Evolutionary conservation across 2,888 invertebrate genomes (phyloP).

Genomic region (Acanthosoma haemorrhoidale): DNA sequence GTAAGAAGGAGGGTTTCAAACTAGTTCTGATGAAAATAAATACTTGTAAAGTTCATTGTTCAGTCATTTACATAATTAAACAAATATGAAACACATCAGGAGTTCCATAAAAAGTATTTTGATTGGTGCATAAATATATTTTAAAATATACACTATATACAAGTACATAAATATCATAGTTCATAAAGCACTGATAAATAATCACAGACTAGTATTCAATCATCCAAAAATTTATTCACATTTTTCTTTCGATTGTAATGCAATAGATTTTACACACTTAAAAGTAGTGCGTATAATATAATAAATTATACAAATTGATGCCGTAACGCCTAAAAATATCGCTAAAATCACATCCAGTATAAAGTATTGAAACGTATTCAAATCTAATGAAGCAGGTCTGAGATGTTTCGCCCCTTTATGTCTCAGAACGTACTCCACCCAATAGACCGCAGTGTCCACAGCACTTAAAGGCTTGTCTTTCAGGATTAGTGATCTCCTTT

Average conservation of each 20-base stretch:
- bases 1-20: too few species aligned
- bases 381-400: slow-evolving; percentile 41
- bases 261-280: neutral
- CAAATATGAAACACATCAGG: too few species aligned
- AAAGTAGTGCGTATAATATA: neutral
- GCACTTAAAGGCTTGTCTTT: slow-evolving; percentile 54
- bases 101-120: too few species aligned
- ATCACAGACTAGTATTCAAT: neutral
- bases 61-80: too few species aligned
- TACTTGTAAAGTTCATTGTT: too few species aligned
- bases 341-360: slow-evolving; percentile 41
- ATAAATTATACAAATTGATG: neutral
- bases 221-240: neutral
- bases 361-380: slow-evolving; percentile 43
- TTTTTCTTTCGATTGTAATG: neutral
- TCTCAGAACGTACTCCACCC: slow-evolving; percentile 59
- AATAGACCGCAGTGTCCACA: slow-evolving; percentile 57
- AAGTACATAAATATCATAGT: too few species aligned
- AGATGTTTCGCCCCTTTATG: slow-evolving; percentile 49
- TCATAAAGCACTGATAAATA: too few species aligned
- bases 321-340: neutral
- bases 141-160: too few species aligned
- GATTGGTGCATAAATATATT: too few species aligned
- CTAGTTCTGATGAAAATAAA: too few species aligned
- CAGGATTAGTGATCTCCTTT: slow-evolving; percentile 35